Evolutionary conservation across 1,140 invertebrate species (phyloP).

Genomic region (Leptopilina clavipes): DNA sequence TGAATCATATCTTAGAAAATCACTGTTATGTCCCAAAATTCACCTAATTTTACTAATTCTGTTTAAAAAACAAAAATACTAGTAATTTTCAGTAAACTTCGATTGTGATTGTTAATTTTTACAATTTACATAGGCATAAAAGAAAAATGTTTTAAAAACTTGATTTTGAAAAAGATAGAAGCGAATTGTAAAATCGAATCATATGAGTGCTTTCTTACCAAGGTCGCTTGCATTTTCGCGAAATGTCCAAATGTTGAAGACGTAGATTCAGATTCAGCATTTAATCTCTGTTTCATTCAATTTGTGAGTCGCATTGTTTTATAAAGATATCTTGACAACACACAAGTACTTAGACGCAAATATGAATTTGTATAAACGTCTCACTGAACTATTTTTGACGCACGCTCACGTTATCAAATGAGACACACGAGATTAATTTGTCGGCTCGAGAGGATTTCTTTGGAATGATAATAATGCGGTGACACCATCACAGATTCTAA

Average conservation of each 20-base stretch:
- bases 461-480: slow-evolving; percentile 36
- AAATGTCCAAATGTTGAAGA: slow-evolving; percentile 1
- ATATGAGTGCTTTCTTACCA: too few relatives aligned
- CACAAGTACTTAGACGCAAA: too few relatives aligned
- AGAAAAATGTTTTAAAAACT: not conserved
- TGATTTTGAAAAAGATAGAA: not conserved
- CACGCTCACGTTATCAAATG: not conserved
- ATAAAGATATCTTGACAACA: not conserved
- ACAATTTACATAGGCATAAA: too few relatives aligned
- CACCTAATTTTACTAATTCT: not conserved
- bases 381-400: not conserved
- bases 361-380: too few relatives aligned
- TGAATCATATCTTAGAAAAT: not conserved
- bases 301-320: not conserved
- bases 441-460: not conserved
- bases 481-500: slow-evolving; percentile 37
- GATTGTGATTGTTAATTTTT: too few relatives aligned
- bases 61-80: too few relatives aligned
- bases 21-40: slow-evolving; percentile 32
- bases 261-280: not conserved
- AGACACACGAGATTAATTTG: not conserved
- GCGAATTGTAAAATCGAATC: too few relatives aligned
- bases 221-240: slow-evolving; percentile 14
- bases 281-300: not conserved
- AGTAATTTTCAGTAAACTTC: not conserved